Evolutionary conservation across 2,113 vertebrate species (phyloP), one percentile per base, ranked within the genome.

Genomic region (Apeltes quadracus): DNA sequence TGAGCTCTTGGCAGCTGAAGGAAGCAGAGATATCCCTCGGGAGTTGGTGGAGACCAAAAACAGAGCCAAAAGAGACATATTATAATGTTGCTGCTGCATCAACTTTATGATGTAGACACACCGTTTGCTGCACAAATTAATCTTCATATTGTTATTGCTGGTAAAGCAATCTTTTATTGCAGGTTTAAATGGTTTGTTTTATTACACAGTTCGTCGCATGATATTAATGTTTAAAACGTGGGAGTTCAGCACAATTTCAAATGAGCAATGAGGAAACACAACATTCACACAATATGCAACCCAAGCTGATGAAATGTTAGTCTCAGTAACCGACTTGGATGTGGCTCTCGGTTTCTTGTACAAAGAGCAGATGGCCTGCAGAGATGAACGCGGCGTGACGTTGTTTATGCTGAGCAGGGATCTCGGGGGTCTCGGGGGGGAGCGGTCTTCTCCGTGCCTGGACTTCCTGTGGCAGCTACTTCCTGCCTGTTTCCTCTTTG

Each of bases 401-500:
- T 65, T 85, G 78, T 76, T 56, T 32, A 10, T 66, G 77, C 77
- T 65, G 80, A 84, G 71, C 58, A 48, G 69, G 69, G 74, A 75
- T 88, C 79, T 55, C 56, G 15, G 53, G 73, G 73, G 84, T 81
- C 83, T 87, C 68, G 58, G 78, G 84, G 80, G 64, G 80, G 64
- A 87, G 79, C 76, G 50, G 87, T 84, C 84, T 82, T 88, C 87
- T 87, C 76, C 71, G 20, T 87, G 90, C 85, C 87, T 90, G 85
- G 61, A 71, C 78, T 92, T 92, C 89, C 91, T 87, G 86, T 86
- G 81, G 89, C 86, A 88, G 92, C 86, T 69, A 84, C 86, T 93
- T 94, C 92, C 92, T 91, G 93, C 82, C 87, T 77, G 70, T 90
- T 91, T 92, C 89, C 89, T 91, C 80, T 88, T 83, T 90, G 81